These are phyloP conservation scores for Drosophila obscura DNA, from an alignment of 1,140 invertebrate genomes.

Conservation along the genomic window DNA sequence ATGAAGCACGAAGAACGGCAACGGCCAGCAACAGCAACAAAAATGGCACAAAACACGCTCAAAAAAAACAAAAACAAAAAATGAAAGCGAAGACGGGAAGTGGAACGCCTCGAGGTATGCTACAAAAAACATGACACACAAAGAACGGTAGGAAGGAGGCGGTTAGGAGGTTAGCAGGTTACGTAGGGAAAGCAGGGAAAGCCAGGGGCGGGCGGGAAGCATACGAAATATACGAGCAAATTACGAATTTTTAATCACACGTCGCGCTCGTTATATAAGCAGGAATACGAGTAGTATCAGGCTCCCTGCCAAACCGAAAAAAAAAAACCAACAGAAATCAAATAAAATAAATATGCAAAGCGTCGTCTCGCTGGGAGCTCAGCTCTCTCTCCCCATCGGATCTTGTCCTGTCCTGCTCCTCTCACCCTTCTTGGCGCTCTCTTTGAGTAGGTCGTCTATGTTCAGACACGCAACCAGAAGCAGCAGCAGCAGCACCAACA, in stretches of 20 bases:
- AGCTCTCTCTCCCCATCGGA: not conserved
- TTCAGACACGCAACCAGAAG: constrained; percentile 67
- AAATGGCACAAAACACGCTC: constrained; percentile 58
- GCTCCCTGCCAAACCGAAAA: constrained; percentile 17
- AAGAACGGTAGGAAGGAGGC: constrained; percentile 30
- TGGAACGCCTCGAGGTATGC: constrained; percentile 47
- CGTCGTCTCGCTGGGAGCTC: constrained; percentile 53
- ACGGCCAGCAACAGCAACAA: constrained; percentile 12
- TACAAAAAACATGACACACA: constrained; percentile 50
- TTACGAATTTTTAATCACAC: constrained; percentile 81
- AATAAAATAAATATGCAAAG: constrained; percentile 82
- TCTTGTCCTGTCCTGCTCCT: constrained; percentile 3
- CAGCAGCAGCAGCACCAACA: no score
- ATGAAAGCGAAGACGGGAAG: constrained; percentile 30
- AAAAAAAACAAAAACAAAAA: constrained; percentile 33
- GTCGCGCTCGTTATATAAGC: constrained; percentile 70
- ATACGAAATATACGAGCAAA: constrained; percentile 52
- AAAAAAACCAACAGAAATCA: constrained; percentile 63
- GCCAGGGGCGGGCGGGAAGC: not conserved
- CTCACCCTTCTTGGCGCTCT: constrained; percentile 18
- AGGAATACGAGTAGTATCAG: constrained; percentile 14
- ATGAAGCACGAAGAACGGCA: constrained; percentile 72
- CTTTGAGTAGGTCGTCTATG: constrained; percentile 74
- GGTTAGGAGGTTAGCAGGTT: no score
- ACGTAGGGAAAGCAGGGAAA: constrained; percentile 8